A percentile compares a stretch with the other conserved stretches of the same genome.
phyloP scores from a whole-genome alignment of 2,888 invertebrate species.

The Eueremaeus valkanovi region DNA sequence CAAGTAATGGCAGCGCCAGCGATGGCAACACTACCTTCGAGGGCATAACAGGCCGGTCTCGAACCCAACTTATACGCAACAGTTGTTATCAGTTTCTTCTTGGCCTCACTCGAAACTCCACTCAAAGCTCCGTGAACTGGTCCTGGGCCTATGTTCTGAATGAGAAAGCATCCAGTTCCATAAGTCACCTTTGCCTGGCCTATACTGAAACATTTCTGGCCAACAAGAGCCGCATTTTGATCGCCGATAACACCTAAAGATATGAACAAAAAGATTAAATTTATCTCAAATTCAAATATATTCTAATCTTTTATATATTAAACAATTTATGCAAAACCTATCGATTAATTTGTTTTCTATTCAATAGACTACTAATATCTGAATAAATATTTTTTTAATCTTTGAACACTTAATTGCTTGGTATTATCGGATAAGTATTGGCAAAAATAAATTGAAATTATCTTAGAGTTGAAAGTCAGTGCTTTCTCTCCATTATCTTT shows the following conservation, averaged over 20 bases:
- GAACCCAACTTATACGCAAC: conserved; percentile 81
- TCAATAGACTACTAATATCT: too few relatives aligned
- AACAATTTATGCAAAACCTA: too few relatives aligned
- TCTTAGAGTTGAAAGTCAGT: too few relatives aligned
- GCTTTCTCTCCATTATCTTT: too few relatives aligned
- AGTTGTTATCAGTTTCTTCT: conserved; percentile 84
- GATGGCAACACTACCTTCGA: conserved; percentile 81
- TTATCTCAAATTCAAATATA: too few relatives aligned
- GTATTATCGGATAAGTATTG: too few relatives aligned
- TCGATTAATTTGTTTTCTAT: too few relatives aligned
- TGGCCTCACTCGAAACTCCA: conserved; percentile 54
- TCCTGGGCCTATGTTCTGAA: conserved; percentile 85
- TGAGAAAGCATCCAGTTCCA: conserved; percentile 82
- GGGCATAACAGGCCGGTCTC: conserved; percentile 75
- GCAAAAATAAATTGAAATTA: too few relatives aligned
- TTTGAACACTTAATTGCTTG: too few relatives aligned
- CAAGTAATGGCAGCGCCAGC: conserved; percentile 90
- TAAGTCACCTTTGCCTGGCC: conserved; percentile 94
- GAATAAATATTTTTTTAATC: too few relatives aligned
- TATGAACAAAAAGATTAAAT: too few relatives aligned
- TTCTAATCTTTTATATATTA: too few relatives aligned
- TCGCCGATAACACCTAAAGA: conserved; percentile 65
- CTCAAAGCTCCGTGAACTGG: conserved; percentile 53
- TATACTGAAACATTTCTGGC: conserved; percentile 78
- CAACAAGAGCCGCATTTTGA: conserved; percentile 89